A percentile compares a stretch with the other conserved stretches of the same genome.
Evolutionary conservation across 2,113 vertebrate genomes (phyloP).

Genomic region (Panthera uncia): DNA sequence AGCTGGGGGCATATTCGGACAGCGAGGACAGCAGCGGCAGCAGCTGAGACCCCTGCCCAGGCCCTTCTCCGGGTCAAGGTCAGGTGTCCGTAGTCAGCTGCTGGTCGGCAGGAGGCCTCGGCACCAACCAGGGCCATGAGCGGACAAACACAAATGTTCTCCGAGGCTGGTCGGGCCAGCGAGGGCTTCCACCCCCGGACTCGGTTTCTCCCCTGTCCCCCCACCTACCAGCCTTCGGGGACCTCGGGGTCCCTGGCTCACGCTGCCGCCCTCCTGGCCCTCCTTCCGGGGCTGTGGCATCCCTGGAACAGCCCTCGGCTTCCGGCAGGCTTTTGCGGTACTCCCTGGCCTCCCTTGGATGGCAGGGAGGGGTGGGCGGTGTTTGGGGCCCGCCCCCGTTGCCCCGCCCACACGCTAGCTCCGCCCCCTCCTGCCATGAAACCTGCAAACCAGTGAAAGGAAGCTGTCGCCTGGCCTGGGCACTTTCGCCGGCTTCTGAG

Average conservation of each 20-base stretch:
- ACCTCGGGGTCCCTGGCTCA: background rate
- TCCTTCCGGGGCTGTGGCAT: background rate
- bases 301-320: background rate
- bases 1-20: constrained; percentile 84
- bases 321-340: rapidly evolving
- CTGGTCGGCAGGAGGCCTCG: background rate
- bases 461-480: background rate
- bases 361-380: no score
- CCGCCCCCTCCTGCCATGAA: background rate
- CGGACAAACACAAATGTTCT: rapidly evolving
- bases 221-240: rapidly evolving
- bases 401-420: no score
- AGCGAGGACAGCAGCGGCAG: constrained; percentile 80
- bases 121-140: background rate
- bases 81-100: background rate
- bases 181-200: rapidly evolving
- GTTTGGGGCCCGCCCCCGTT: no score
- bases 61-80: background rate
- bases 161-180: rapidly evolving
- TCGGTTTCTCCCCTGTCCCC: background rate
- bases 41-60: background rate
- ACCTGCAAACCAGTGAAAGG: background rate
- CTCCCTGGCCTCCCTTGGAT: background rate
- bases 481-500: rapidly evolving
- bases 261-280: background rate